Percentiles rank a stretch among this genome's conserved stretches.
Evolutionary conservation across 2,888 invertebrate species (phyloP).

Genomic region (Automeris io): DNA sequence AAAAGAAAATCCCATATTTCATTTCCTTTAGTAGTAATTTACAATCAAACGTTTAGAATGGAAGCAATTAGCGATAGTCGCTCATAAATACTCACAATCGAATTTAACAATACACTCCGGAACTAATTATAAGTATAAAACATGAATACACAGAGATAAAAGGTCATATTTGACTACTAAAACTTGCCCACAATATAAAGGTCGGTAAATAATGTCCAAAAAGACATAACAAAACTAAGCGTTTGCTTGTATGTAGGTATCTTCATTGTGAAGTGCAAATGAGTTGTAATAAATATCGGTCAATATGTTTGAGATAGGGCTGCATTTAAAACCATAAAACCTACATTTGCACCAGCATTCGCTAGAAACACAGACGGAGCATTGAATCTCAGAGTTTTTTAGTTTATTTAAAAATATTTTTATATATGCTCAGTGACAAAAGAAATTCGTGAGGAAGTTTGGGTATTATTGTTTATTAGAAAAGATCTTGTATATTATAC

Average conservation of each 20-base stretch:
- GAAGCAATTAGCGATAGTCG: slow-evolving; percentile 24
- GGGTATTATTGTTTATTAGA: too few species aligned
- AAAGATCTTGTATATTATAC: too few species aligned
- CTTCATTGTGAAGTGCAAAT: slow-evolving; percentile 43
- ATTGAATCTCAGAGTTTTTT: neutral
- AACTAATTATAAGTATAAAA: slow-evolving; percentile 42
- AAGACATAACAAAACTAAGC: neutral
- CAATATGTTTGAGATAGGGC: slow-evolving; percentile 35
- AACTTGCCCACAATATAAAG: slow-evolving; percentile 15
- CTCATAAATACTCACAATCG: slow-evolving; percentile 24
- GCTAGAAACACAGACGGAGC: too few species aligned
- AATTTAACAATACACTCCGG: slow-evolving; percentile 31
- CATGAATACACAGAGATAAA: slow-evolving; percentile 6
- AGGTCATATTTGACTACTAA: slow-evolving; percentile 25
- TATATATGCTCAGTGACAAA: too few species aligned
- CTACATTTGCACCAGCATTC: too few species aligned
- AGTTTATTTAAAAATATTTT: neutral
- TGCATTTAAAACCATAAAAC: slow-evolving; percentile 17
- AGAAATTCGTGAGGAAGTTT: too few species aligned
- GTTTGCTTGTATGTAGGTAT: slow-evolving; percentile 13
- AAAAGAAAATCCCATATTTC: neutral
- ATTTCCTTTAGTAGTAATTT: neutral
- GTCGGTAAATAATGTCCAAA: neutral
- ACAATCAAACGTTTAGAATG: slow-evolving; percentile 11
- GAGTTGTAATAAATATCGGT: slow-evolving; percentile 48